Conservation (phyloP, 2,888 invertebrate genomes). For the Lochmaea crataegi region DNA sequence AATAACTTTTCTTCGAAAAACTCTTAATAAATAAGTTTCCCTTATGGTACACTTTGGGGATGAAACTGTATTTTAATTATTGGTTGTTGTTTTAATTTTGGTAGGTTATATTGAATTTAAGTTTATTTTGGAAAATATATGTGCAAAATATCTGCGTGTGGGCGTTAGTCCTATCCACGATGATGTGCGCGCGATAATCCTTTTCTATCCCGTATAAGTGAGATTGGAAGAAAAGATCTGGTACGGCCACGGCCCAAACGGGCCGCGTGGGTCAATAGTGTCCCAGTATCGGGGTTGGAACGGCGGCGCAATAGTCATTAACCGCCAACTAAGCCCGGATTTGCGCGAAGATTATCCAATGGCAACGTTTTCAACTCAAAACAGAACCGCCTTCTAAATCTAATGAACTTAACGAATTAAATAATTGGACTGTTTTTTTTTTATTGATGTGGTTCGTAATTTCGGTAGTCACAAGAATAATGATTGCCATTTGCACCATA, state of each 20-base stretch:
- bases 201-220: conserved; percentile 44
- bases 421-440: neutral
- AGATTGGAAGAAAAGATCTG: conserved; percentile 57
- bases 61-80: too few species aligned
- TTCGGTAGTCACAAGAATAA: neutral
- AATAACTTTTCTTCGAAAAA: too few species aligned
- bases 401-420: conserved; percentile 36
- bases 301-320: conserved; percentile 63
- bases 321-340: conserved; percentile 63
- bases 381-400: conserved; percentile 57
- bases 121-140: neutral
- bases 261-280: conserved; percentile 56
- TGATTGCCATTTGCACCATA: too few species aligned
- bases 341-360: conserved; percentile 67
- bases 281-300: conserved; percentile 56
- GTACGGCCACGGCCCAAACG: conserved; percentile 54
- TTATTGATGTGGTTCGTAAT: neutral
- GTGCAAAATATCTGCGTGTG: conserved; percentile 11
- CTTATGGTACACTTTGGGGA: too few species aligned
- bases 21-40: too few species aligned
- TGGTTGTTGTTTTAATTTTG: too few species aligned
- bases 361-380: conserved; percentile 60
- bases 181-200: conserved; percentile 46
- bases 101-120: neutral
- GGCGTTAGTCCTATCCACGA: conserved; percentile 19